These are phyloP conservation scores for Centruroides vittatus DNA, from an alignment of 1,140 invertebrate species.

Conservation along the genomic window DNA sequence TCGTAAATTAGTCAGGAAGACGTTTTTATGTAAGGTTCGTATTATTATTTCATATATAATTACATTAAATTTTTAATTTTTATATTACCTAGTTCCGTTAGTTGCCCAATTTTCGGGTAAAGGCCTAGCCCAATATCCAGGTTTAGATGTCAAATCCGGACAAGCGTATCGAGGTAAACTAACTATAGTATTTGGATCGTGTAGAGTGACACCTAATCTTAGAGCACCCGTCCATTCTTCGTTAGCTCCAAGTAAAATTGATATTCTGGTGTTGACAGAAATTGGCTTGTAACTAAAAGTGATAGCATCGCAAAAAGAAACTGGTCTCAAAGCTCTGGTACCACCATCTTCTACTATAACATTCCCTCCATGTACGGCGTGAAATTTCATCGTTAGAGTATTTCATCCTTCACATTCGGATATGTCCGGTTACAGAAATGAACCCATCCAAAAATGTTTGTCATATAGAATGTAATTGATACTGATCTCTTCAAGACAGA, in stretches of 20 bases:
- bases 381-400: slow-evolving; percentile 18
- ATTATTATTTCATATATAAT: no score
- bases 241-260: slow-evolving; percentile 22
- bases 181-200: slow-evolving; percentile 24
- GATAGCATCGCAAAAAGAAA: slow-evolving; percentile 30
- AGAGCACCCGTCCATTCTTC: slow-evolving; percentile 29
- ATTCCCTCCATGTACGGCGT: slow-evolving; percentile 20
- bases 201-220: slow-evolving; percentile 28
- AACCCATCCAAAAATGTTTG: no score
- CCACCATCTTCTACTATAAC: slow-evolving; percentile 17
- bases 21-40: no score
- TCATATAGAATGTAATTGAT: no score
- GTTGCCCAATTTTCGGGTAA: slow-evolving; percentile 23
- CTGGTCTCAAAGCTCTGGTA: slow-evolving; percentile 19
- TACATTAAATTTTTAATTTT: no score
- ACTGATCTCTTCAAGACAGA: no score
- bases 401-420: not conserved
- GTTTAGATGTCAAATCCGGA: slow-evolving; percentile 25
- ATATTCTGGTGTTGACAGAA: slow-evolving; percentile 23
- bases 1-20: no score
- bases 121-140: slow-evolving; percentile 28
- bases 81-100: slow-evolving; percentile 9
- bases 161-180: slow-evolving; percentile 27
- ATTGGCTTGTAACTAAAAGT: slow-evolving; percentile 29
- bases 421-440: no score